These are phyloP conservation scores for Trichopria drosophilae DNA, from an alignment of 2,888 invertebrate genomes.

Conservation along the genomic window DNA sequence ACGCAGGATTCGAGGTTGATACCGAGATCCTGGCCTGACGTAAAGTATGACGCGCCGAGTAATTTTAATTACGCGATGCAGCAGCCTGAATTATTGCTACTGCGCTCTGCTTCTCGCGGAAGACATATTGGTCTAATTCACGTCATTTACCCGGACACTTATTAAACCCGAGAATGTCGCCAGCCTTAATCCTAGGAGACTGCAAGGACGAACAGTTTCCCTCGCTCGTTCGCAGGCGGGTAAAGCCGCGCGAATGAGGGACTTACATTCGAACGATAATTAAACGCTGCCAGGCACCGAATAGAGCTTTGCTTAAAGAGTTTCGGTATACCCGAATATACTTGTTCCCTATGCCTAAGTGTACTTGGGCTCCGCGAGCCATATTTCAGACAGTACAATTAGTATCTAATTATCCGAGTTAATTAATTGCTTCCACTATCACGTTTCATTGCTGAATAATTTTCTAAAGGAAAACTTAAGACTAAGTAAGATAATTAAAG, in stretches of 20 bases:
- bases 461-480: no score
- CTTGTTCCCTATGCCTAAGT: no score
- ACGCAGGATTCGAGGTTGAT: no score
- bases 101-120: slow-evolving; percentile 35
- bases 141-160: slow-evolving; percentile 53
- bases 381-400: no score
- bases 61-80: slow-evolving; percentile 53
- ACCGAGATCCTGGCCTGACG: slow-evolving; percentile 1
- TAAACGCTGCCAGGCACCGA: no score
- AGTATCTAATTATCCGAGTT: no score
- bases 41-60: slow-evolving; percentile 50
- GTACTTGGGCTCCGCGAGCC: no score
- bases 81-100: slow-evolving; percentile 49
- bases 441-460: no score
- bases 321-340: no score
- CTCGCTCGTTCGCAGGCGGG: background rate
- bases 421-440: no score
- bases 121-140: slow-evolving; percentile 54
- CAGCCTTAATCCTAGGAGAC: slow-evolving; percentile 45
- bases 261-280: slow-evolving; percentile 10
- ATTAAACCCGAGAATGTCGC: slow-evolving; percentile 53
- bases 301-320: no score
- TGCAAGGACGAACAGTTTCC: slow-evolving; percentile 24
- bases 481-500: no score
- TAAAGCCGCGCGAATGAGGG: slow-evolving; percentile 4